Evolutionary conservation across 30 jellyfish, hydroid and myxozoan genomes (phyloP), one percentile per base, ranked within the genome.

Genomic region (Aurelia coerulea): DNA sequence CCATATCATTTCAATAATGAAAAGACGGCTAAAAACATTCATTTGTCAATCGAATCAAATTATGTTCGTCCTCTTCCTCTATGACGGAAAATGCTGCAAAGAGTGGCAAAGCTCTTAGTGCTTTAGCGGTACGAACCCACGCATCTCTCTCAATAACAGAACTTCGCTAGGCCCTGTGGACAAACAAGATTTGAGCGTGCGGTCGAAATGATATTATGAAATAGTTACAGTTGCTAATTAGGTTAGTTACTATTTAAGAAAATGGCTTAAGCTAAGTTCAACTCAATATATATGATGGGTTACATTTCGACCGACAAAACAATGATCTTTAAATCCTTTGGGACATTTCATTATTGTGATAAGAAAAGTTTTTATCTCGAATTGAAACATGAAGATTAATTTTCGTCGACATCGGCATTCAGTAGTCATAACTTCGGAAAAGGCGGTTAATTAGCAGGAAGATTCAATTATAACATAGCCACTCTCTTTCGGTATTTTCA

Each of bases 321-420:
- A 79, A 79, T 79, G 80, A 63, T 50, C 81, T 42, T 33, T 49
- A 79, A 79, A 79, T 62, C 87, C 87, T 18, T 29, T 77, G 87
- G 65, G 87, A 79, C 73, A 65, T 79, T 79, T 79, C 81, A 79
- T 64, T 41, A 60, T 50, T 14, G 18, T 18, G 89, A 79, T 79
- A 79, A 79, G 89, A 51, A 33, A 46, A 33, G 73, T 35, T 79
- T 37, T 79, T 51, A 79, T 64, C 79, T 69, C 35, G 89, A 65
- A 65, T 63, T 39, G 81, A 53, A 12, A 65, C 89, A 79, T 51
- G 11, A 66, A 79, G 80, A 63, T 79, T 62, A 79, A 7, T 54
- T 16, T 10, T 41, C 51, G 89, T 79, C 89, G 89, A 79, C 89
- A 62, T 41, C 60, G 80, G 65, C 32, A 34, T 13, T 12, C 72